Evolutionary conservation across 2,797 vertebrate genomes (phyloP), one percentile per base, ranked within the genome.

Genomic region (Pristis pectinata): DNA sequence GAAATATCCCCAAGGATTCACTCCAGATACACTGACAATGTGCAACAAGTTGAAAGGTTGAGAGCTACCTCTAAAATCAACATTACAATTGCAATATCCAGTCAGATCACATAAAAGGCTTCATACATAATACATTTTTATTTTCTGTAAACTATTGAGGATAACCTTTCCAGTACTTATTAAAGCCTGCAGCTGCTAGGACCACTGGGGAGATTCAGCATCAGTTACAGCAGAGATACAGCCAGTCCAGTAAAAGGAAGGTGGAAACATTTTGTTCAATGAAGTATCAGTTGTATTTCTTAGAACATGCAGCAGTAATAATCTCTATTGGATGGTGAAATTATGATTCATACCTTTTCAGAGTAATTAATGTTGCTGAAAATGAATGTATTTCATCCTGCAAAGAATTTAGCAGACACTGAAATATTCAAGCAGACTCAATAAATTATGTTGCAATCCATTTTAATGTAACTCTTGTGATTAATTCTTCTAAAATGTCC

Each of bases 141-240:
- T 61, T 87, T 87, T 87, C 83, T 61, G 56, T 87, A 87, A 87
- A 87, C 83, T 87, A 87, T 59, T 87, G 83, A 87, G 30, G 53
- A 87, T 87, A 87, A 87, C 83, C 83, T 87, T 87, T 87, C 83
- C 83, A 61, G 56, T 87, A 87, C 53, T 87, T 87, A 87, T 59
- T 87, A 87, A 59, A 87, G 53, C 53, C 49, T 87, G 30, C 83
- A 87, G 83, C 53, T 87, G 83, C 13, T 34, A 59, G 83, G 30
- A 59, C 34, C 34, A 59, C 27, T 0, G 30, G 30, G 53, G 83
- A 87, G 83, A 87, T 61, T 87, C 53, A 61, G 87, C 83, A 61
- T 87, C 56, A 59, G 83, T 56, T n/a, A 61, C 13, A 87, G 53
- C 17, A 87, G 30, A n/a, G 15, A 87, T 56, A 17, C 53, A 61